Evolutionary conservation across 2,888 invertebrate genomes (phyloP), one percentile per base, ranked within the genome.

Genomic region (Lasioglossum lativentre): DNA sequence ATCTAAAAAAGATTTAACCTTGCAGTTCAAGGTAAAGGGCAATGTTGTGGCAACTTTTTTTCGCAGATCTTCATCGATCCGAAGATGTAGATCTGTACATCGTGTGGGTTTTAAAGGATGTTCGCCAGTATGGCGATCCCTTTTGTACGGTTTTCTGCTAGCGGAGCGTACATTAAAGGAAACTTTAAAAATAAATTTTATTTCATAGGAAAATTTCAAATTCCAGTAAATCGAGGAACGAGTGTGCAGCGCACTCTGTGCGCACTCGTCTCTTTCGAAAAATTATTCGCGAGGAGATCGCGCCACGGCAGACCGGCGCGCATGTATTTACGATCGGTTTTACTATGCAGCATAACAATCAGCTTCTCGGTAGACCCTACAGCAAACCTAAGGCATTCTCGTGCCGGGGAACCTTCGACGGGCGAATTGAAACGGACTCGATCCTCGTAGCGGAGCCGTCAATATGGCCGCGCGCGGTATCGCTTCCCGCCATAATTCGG

Each of bases 401-500:
- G 19, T 8, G 75, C 40, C n/a, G 42, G 30, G 52, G 68, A 73
- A 73, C 30, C 40, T 73, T 68, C 47, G 30, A 59, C 66, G 73
- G n/a, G 34, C 4, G 78, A 52, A 78, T 40, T 42, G 56, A n/a
- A 30, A 12, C 10, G 47, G 56, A 78, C 78, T 63, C 75, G 42
- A 42, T 27, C 47, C 34, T 4, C 30, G 71, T 6, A 42, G 5
- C 70, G n/a, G 3, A 30, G 23, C 14, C 59, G 34, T 42, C 75
- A 78, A 81, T 10, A 86, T 85, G 85, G 85, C 78, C 74, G 56
- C 19, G 40, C 40, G 40, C 30, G 12, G 45, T 14, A 12, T 73
- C 78, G 77, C 85, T 86, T 89, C 88, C 82, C 89, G 86, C 84
- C 89, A 84, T 72, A 87, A 88, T 88, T 86, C 88, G 81, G 70